Evolutionary conservation across 2,888 invertebrate species (phyloP).

Genomic region (Drosophila vallismaia): DNA sequence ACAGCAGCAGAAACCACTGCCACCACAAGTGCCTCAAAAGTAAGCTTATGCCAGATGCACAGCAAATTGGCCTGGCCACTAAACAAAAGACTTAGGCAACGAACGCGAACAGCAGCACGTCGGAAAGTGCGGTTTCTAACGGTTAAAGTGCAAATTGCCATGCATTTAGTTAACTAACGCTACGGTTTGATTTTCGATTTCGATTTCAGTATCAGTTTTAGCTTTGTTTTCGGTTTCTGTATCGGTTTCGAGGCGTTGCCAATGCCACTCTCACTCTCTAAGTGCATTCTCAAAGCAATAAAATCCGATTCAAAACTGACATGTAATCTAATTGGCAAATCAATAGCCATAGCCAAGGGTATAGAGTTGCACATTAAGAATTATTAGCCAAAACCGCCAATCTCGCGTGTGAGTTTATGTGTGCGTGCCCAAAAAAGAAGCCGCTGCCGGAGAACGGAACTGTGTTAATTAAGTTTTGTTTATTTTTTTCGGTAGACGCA

Average conservation of each 20-base stretch:
- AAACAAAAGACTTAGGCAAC: conserved; percentile 73
- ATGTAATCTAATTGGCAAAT: conserved; percentile 28
- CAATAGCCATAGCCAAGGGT: conserved; percentile 43
- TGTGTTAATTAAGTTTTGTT: conserved; percentile 63
- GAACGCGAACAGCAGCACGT: conserved; percentile 52
- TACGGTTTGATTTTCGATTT: conserved; percentile 6
- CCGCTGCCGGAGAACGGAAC: conserved; percentile 45
- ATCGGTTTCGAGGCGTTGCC: conserved; percentile 25
- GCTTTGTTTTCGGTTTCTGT: conserved; percentile 11
- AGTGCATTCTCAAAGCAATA: conserved; percentile 8
- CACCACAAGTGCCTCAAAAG: conserved; percentile 54
- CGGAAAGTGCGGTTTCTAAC: conserved; percentile 53
- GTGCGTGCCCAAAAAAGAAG: conserved; percentile 56
- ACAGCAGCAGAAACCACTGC: conserved; percentile 16
- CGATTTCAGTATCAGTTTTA: conserved; percentile 15
- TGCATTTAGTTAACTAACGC: conserved; percentile 42
- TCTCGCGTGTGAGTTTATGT: conserved; percentile 36
- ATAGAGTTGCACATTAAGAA: conserved; percentile 33
- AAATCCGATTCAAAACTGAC: neutral
- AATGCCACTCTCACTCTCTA: conserved; percentile 50
- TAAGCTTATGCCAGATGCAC: conserved; percentile 66
- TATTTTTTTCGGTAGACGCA: conserved; percentile 32
- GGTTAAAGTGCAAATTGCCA: conserved; percentile 67
- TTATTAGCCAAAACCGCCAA: conserved; percentile 50
- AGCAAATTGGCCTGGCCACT: conserved; percentile 51